phyloP scores from a whole-genome alignment of 2,113 vertebrate genomes.

The Electrona antarctica region DNA sequence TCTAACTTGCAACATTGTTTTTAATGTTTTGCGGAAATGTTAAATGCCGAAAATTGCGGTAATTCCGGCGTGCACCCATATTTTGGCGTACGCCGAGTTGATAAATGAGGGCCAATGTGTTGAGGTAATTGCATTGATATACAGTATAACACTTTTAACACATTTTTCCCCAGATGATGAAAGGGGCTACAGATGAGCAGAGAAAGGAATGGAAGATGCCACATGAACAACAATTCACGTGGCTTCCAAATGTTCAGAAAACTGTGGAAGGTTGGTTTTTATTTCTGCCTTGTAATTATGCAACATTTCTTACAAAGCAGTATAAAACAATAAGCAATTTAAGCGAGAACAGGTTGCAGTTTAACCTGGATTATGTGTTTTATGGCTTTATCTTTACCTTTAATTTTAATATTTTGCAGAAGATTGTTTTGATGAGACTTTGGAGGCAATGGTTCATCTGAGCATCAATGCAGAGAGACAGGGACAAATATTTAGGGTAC shows the following conservation, averaged over 20 bases:
- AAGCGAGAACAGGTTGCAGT: too few species aligned
- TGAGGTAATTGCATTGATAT: too few species aligned
- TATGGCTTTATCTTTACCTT: background rate
- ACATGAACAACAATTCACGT: conserved; percentile 78
- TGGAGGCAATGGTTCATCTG: conserved; percentile 90
- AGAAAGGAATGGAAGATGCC: conserved; percentile 87
- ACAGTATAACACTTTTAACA: too few species aligned
- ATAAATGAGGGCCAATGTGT: too few species aligned
- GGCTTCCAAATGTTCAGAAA: conserved; percentile 91
- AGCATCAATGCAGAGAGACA: conserved; percentile 83
- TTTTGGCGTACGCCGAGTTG: too few species aligned
- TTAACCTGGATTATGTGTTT: background rate
- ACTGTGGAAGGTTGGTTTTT: conserved; percentile 83
- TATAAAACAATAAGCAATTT: too few species aligned
- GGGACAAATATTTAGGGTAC: conserved; percentile 91
- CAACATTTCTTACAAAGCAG: too few species aligned
- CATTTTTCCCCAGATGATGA: conserved; percentile 83
- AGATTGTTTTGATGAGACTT: conserved; percentile 88
- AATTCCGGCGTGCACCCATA: too few species aligned
- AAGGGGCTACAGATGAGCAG: conserved; percentile 86
- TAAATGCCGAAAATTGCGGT: too few species aligned
- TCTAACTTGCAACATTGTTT: too few species aligned
- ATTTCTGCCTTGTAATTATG: background rate
- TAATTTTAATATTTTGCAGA: conserved; percentile 78
- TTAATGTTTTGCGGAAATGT: too few species aligned